phyloP scores from a whole-genome alignment of 2,113 vertebrate species.

The Heliornis fulica region DNA sequence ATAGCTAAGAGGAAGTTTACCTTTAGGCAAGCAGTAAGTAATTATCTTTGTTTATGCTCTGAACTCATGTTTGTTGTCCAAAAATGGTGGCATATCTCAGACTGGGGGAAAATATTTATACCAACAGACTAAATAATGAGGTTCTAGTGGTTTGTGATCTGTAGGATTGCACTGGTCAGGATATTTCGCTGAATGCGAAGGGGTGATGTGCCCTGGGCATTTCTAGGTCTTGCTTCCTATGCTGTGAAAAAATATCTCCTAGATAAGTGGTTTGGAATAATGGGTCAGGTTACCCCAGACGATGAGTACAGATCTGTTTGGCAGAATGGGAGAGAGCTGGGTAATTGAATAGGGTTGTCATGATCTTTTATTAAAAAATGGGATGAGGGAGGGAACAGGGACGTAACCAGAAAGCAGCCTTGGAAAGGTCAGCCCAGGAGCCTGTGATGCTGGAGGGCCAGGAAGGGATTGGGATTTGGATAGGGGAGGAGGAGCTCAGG shows the following conservation, averaged over 20 bases:
- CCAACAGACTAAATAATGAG: neutral
- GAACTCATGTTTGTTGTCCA: neutral
- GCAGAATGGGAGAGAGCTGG: neutral
- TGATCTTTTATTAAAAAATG: neutral
- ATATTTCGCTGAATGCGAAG: neutral
- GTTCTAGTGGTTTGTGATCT: neutral
- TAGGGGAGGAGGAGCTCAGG: neutral
- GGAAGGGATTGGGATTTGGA: neutral
- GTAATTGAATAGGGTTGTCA: neutral
- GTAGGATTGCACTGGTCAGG: neutral
- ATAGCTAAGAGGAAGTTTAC: neutral
- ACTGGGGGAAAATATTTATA: neutral
- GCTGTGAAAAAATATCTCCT: neutral
- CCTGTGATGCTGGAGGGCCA: neutral
- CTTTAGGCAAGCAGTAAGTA: neutral
- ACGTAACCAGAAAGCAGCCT: neutral
- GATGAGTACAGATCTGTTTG: neutral
- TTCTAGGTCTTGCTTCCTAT: neutral
- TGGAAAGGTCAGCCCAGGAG: neutral
- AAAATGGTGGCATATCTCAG: neutral
- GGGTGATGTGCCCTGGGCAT: neutral
- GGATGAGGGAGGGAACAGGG: neutral
- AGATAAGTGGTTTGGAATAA: neutral
- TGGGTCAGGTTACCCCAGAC: neutral
- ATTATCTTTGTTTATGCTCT: constrained; percentile 7